Percentiles rank a stretch among this genome's conserved stretches.
Evolutionary conservation across 2,113 vertebrate species (phyloP).

Genomic region (Girardinichthys multiradiatus): DNA sequence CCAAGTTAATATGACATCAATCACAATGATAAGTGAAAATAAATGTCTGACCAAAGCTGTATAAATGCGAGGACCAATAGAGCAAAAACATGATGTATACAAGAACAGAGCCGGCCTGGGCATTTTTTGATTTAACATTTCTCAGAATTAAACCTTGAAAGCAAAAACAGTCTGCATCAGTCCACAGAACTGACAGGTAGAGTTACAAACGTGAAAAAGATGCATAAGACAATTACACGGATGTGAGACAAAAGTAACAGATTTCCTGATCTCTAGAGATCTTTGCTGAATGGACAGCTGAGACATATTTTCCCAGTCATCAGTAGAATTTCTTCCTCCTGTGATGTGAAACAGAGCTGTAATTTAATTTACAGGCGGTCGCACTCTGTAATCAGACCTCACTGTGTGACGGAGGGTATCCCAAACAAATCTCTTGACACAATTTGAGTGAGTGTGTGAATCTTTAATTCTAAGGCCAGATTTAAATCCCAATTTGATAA

Average conservation of each 20-base stretch:
- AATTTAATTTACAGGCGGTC: neutral
- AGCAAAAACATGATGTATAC: no score
- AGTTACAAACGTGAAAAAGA: slow-evolving; percentile 12
- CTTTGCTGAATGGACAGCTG: slow-evolving; percentile 4
- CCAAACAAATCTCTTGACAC: slow-evolving; percentile 13
- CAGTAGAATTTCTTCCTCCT: neutral
- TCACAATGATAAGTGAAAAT: no score
- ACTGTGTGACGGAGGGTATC: slow-evolving; percentile 59
- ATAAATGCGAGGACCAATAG: no score
- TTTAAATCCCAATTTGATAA: slow-evolving; percentile 20
- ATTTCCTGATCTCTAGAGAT: slow-evolving; percentile 8
- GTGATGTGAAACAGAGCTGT: slow-evolving; percentile 30
- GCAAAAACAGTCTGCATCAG: neutral
- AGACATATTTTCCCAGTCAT: slow-evolving; percentile 1
- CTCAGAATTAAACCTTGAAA: slow-evolving; percentile 44
- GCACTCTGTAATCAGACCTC: slow-evolving; percentile 19
- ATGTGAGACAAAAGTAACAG: slow-evolving; percentile 14
- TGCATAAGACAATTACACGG: slow-evolving; percentile 24
- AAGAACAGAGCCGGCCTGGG: no score
- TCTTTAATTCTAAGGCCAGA: slow-evolving; percentile 26
- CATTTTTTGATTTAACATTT: slow-evolving; percentile 18
- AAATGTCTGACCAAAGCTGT: no score
- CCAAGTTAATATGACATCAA: no score
- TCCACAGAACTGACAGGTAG: neutral
- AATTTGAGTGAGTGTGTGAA: slow-evolving; percentile 6